A percentile compares a stretch with the other conserved stretches of the same genome.
Evolutionary conservation across 2,888 invertebrate species (phyloP).

Genomic region (Sphinx pinastri): DNA sequence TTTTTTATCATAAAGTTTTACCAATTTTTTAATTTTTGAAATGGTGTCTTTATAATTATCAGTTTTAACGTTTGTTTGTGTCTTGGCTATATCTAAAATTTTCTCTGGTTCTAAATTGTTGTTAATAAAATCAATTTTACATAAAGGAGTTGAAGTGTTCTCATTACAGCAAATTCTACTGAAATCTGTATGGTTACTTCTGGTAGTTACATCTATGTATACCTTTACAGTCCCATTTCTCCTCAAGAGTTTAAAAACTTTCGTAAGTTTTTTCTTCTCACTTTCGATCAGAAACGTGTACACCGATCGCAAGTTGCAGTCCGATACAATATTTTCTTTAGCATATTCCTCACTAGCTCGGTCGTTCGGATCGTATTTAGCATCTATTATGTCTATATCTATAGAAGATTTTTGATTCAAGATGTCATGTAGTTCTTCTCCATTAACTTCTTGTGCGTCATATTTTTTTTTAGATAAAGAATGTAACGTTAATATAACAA

Average conservation of each 20-base stretch:
- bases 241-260: slow-evolving; percentile 58
- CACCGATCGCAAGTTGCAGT: slow-evolving; percentile 63
- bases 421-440: slow-evolving; percentile 47
- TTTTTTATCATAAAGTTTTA: slow-evolving; percentile 51
- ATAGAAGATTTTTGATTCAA: slow-evolving; percentile 49
- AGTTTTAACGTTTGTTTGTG: slow-evolving; percentile 23
- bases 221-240: slow-evolving; percentile 61
- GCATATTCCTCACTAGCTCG: slow-evolving; percentile 38
- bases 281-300: slow-evolving; percentile 58
- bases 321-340: slow-evolving; percentile 36
- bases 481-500: slow-evolving; percentile 65
- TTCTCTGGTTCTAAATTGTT: slow-evolving; percentile 29
- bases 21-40: slow-evolving; percentile 51
- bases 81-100: slow-evolving; percentile 10
- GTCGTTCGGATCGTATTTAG: slow-evolving; percentile 44
- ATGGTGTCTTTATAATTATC: slow-evolving; percentile 49
- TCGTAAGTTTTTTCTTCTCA: slow-evolving; percentile 54
- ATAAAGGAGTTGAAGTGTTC: slow-evolving; percentile 36
- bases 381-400: slow-evolving; percentile 66
- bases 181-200: slow-evolving; percentile 49
- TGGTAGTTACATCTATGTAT: slow-evolving; percentile 58
- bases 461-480: slow-evolving; percentile 30
- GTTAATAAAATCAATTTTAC: slow-evolving; percentile 35
- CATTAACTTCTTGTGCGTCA: slow-evolving; percentile 35
- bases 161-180: slow-evolving; percentile 55